Evolutionary conservation across 2,113 vertebrate species (phyloP).

Genomic region (Thomomys bottae): DNA sequence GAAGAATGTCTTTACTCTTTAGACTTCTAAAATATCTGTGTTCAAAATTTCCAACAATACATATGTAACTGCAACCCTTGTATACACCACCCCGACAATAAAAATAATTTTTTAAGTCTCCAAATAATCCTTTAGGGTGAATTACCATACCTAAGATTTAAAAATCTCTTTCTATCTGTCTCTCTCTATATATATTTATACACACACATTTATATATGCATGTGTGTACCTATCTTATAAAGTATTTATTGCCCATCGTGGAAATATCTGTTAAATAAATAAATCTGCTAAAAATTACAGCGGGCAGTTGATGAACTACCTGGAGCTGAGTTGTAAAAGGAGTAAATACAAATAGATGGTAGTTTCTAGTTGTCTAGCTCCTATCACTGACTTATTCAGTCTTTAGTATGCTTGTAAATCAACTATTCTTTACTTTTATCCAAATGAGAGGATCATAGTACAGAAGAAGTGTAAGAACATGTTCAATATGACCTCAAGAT

Average conservation of each 20-base stretch:
- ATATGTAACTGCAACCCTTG: too few relatives aligned
- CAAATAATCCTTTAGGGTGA: background rate
- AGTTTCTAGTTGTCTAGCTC: background rate
- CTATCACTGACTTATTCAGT: background rate
- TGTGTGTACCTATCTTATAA: background rate
- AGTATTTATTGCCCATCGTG: background rate
- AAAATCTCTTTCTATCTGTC: too few relatives aligned
- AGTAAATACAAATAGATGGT: background rate
- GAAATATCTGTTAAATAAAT: background rate
- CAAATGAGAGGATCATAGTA: background rate
- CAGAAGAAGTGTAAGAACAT: background rate
- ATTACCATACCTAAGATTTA: background rate
- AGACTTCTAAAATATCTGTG: too few relatives aligned
- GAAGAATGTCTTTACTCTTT: background rate
- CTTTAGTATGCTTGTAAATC: background rate
- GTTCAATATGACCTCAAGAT: background rate
- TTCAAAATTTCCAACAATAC: too few relatives aligned
- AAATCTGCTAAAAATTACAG: background rate
- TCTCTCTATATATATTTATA: background rate
- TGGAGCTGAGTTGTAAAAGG: background rate
- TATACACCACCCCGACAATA: too few relatives aligned
- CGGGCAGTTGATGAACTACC: background rate
- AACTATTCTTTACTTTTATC: constrained; percentile 23
- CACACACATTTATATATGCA: too few relatives aligned
- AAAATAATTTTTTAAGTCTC: background rate